A percentile compares a stretch with the other conserved stretches of the same genome.
Conservation (phyloP, 2,113 vertebrate species). For the Onychorhynchus coronatus region DNA sequence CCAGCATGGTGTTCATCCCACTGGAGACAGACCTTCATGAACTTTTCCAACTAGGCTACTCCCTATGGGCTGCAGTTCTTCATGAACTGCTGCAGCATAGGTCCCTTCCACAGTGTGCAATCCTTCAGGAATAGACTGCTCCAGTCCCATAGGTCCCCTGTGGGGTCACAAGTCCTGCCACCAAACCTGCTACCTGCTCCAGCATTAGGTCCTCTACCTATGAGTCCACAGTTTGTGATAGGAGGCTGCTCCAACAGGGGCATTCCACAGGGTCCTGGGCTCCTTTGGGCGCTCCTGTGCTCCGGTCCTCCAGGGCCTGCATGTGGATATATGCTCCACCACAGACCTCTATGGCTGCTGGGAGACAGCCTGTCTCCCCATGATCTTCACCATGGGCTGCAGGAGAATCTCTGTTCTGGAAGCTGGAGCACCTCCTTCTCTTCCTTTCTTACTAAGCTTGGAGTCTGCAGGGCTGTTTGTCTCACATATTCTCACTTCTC, state of each 20-base stretch:
- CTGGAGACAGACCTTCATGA: background rate
- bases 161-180: background rate
- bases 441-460: background rate
- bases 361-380: accelerated
- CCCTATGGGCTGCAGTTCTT: background rate
- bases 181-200: background rate
- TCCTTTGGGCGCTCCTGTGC: background rate
- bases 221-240: accelerated
- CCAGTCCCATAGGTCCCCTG: accelerated
- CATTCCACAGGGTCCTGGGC: background rate
- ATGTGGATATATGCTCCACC: background rate
- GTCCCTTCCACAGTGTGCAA: accelerated
- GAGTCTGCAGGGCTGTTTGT: background rate
- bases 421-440: accelerated
- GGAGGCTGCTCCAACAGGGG: background rate
- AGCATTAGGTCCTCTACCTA: background rate
- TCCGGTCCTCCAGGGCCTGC: background rate
- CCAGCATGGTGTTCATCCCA: accelerated
- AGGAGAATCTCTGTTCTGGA: background rate
- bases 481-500: background rate
- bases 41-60: background rate
- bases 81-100: accelerated
- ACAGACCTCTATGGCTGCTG: background rate
- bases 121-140: background rate
- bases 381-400: accelerated